Evolutionary conservation across 2,888 invertebrate genomes (phyloP), one percentile per base, ranked within the genome.

Genomic region (Cyaniris semiargus): DNA sequence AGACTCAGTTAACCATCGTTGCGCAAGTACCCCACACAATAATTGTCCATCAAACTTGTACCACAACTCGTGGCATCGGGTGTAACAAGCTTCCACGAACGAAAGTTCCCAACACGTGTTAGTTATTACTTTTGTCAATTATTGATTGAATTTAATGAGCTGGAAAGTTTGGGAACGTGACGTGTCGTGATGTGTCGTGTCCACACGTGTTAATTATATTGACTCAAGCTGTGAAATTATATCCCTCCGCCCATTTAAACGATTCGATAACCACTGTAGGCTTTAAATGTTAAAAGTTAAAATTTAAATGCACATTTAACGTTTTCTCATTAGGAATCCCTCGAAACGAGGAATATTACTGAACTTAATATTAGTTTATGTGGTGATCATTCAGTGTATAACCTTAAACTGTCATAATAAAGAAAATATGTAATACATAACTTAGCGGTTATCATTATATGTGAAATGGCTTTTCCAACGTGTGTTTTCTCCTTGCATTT

Each of bases 11-110:
- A 0, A 38, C 38, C 38, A 44, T 44, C 38, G 3, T 44, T 10
- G 3, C 44, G 10, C 3, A 44, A 53, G 18, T 5, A 18, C 5
- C 48, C 15, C 18, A 18, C 5, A 48, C 48, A 44, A 13, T 44
- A 5, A 48, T 18, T 53, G 5, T 1, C 53, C 13, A 18, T 53
- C 15, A 1, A 58, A 58, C 58, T 58, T 21, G 21, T 58, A 21
- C 23, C 60, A 23, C 66, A 66, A 92, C 70, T 80, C 85, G 86
- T 87, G 87, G 88, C 87, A 89, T 90, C 90, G 89, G 90, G 90
- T 90, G 53, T 27, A 27, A 38, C 70, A 34, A 38, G 58, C 34
- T 53, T 31, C 18, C 83, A 81, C 82, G 79, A 80, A 87, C 84
- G 74, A 74, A 74, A 74, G 74, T 53, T 44, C 27, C 44, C 53